These are phyloP conservation scores for Corapipo altera DNA, from an alignment of 2,113 vertebrate species.

Conservation along the genomic window DNA sequence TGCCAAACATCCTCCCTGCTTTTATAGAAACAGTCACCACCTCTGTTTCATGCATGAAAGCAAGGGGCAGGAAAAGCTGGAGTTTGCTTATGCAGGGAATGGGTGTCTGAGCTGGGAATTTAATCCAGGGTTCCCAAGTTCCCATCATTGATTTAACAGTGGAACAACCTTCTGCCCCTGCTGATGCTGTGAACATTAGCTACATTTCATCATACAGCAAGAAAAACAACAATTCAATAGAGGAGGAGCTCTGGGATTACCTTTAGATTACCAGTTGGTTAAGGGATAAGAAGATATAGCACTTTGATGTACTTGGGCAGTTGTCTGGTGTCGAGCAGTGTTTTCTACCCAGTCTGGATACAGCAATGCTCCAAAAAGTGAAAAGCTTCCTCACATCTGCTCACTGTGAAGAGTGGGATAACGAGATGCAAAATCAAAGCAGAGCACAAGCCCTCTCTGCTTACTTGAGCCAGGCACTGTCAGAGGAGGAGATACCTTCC, in stretches of 20 bases:
- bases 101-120: neutral
- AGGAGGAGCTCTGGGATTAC: neutral
- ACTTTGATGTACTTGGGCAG: neutral
- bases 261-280: neutral
- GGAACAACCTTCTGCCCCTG: neutral
- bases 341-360: neutral
- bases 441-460: neutral
- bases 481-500: neutral
- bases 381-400: constrained; percentile 44
- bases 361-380: neutral
- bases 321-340: neutral
- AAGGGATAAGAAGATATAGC: neutral
- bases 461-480: neutral
- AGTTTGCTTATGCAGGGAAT: neutral
- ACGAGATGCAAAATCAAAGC: constrained; percentile 45
- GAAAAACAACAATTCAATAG: neutral
- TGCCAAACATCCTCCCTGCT: neutral
- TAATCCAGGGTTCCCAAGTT: neutral
- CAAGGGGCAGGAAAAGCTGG: neutral
- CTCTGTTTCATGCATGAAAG: neutral
- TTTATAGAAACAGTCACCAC: neutral
- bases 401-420: constrained; percentile 39
- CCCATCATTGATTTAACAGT: neutral
- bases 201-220: neutral
- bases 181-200: neutral